Base-by-base conservation (phyloP, 2,113 vertebrate species). In the Nothoprocta pentlandii region DNA sequence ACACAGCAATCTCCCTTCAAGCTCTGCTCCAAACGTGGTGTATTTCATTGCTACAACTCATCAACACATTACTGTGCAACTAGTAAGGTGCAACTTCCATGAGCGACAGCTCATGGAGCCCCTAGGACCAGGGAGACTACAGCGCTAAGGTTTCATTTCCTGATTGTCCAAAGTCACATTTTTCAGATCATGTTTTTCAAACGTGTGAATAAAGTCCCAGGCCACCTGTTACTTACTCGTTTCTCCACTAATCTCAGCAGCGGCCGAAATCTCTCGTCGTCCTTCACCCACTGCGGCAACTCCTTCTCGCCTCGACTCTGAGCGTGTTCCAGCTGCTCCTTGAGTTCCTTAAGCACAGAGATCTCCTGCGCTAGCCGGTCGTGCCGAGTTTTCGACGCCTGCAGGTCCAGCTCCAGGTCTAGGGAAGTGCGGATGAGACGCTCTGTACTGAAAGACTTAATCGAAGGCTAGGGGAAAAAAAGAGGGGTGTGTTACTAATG, bases 371-470 rank as follows among this genome's bases (percentile, higher is more conserved):
- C 94, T 95, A 99, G 97, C 36, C 99, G 98, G 93, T 97, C 97
- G 21, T 99, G 99, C 89, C 99, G 98, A 2, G 98, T 99, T 94
- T 99, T 98, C 0, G 98, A 99, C 46, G 99, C 99, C 96, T 99
- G 99, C 95, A 99, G 97, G 97, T 99, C 99, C 93, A 99, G 77
- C 95, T 99, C 99, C 58, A 99, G 97, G 96, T 99, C 99, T 87
- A 99, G 97, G 0, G 99, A 98, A 16, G 99, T 99, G 94, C 98
- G 98, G 81, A 99, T 98, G 9, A 99, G 97, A 16, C 99, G 98
- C 62, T 99, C 99, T 5, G 98, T 71, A 66, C 98, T 98, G 1
- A 97, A 94, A 70, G 96, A 95, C 87, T 97, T 98, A 77, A 98
- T 5, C 0, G 97, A 97, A 92, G 98, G 98, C 99, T 99, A 83